Conservation (phyloP, 2,888 invertebrate species). For the Eucera pruinosa region DNA sequence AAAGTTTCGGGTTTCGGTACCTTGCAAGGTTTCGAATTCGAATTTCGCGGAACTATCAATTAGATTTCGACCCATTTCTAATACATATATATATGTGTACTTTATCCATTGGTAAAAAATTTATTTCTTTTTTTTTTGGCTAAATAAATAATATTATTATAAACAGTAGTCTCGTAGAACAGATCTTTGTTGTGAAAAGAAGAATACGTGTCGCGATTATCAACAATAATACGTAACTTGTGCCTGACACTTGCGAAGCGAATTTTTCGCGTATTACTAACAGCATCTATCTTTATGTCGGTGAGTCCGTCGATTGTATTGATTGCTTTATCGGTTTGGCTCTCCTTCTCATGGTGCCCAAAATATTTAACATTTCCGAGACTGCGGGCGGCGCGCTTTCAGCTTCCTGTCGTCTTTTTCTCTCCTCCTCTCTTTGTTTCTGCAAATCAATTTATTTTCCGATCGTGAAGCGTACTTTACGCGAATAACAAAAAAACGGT, state of each 20-base stretch:
- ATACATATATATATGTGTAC: no score
- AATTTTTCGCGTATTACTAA: conserved; percentile 16
- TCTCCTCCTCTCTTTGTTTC: conserved; percentile 86
- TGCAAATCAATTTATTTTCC: conserved; percentile 57
- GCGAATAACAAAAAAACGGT: no score
- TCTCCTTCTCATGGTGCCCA: conserved; percentile 87
- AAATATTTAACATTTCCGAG: conserved; percentile 89
- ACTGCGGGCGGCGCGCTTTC: conserved; percentile 86
- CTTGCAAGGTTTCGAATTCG: no score
- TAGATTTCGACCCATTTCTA: no score
- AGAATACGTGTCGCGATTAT: conserved; percentile 9
- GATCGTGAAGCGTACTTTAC: background rate
- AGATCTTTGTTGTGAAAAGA: conserved; percentile 18
- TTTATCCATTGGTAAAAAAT: no score
- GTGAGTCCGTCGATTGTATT: conserved; percentile 73
- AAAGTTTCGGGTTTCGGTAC: no score
- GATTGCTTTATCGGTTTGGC: conserved; percentile 84
- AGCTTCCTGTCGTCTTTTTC: conserved; percentile 87
- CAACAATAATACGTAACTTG: conserved; percentile 12
- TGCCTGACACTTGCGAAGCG: conserved; percentile 10
- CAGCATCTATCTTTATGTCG: conserved; percentile 65
- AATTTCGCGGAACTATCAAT: no score
- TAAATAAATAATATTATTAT: conserved; percentile 59
- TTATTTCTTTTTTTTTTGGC: conserved; percentile 38
- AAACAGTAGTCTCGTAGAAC: conserved; percentile 28